Evolutionary conservation across 2,888 invertebrate genomes (phyloP).

Genomic region (Drosophila cracens): DNA sequence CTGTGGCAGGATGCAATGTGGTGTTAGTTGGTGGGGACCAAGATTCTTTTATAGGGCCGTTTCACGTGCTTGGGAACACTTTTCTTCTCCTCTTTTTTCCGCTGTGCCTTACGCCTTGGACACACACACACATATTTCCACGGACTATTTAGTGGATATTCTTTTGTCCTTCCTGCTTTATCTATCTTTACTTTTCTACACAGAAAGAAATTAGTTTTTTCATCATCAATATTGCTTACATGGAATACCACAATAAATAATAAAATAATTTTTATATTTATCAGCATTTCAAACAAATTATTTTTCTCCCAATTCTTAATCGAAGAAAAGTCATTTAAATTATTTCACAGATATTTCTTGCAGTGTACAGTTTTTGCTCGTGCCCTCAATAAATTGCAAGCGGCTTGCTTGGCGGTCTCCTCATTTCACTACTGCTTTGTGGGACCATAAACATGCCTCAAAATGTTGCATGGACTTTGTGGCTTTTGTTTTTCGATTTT

Average conservation of each 20-base stretch:
- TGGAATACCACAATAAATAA: not conserved
- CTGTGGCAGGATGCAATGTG: not conserved
- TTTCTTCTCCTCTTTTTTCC: not conserved
- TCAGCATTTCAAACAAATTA: not conserved
- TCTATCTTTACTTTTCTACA: not conserved
- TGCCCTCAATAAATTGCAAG: constrained; percentile 50
- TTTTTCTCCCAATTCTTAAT: not conserved
- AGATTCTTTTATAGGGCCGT: constrained; percentile 18
- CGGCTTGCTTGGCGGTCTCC: constrained; percentile 19
- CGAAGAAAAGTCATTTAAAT: not conserved
- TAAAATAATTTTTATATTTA: not conserved
- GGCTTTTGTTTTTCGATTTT: constrained; percentile 21
- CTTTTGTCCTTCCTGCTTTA: not conserved
- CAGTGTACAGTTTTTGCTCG: not conserved
- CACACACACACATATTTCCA: constrained; percentile 37
- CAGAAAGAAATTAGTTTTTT: not conserved
- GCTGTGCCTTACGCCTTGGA: constrained; percentile 62
- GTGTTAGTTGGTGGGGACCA: not conserved
- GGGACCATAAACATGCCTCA: constrained; percentile 61
- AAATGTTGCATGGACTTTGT: constrained; percentile 64
- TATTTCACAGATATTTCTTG: not conserved
- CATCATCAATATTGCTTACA: not conserved
- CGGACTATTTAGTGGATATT: constrained; percentile 41
- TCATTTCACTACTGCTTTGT: constrained; percentile 22
- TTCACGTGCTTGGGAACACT: constrained; percentile 35